These are phyloP conservation scores for Alentia gelatinosa DNA, from an alignment of 2,888 invertebrate species.

Conservation along the genomic window DNA sequence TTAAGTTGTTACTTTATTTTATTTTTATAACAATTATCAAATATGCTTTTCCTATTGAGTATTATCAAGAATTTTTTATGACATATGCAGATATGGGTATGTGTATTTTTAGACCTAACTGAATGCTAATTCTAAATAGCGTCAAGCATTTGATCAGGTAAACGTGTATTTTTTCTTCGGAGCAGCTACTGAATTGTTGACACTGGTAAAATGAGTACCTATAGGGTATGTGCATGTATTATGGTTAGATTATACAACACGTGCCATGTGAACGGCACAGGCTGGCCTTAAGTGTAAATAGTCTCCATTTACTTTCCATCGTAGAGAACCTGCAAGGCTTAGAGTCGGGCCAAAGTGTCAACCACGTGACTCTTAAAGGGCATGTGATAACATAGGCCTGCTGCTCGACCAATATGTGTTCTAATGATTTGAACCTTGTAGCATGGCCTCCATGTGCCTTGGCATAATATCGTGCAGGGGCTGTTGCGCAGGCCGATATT, in stretches of 20 bases:
- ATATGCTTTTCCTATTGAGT: too few relatives aligned
- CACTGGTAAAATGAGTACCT: background rate
- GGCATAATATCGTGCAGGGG: background rate
- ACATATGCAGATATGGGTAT: background rate
- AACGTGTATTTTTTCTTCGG: background rate
- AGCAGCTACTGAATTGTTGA: too few relatives aligned
- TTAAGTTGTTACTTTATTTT: too few relatives aligned
- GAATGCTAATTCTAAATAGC: background rate
- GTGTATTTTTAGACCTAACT: background rate
- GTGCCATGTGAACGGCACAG: background rate
- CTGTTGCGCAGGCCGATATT: background rate
- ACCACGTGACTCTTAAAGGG: background rate
- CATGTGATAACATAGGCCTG: background rate
- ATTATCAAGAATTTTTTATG: background rate
- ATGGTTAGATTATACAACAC: background rate
- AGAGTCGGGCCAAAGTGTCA: background rate
- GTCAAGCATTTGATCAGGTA: background rate
- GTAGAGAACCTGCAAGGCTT: background rate
- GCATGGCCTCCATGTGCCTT: background rate
- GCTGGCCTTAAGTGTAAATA: background rate
- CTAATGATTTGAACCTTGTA: background rate
- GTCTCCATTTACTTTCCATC: background rate
- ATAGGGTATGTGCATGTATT: background rate
- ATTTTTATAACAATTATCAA: too few relatives aligned
- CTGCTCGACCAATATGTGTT: background rate